A percentile compares a stretch with the other conserved stretches of the same genome.
Evolutionary conservation across 1,140 invertebrate species (phyloP).

Genomic region (Aphelinus atriplicis): DNA sequence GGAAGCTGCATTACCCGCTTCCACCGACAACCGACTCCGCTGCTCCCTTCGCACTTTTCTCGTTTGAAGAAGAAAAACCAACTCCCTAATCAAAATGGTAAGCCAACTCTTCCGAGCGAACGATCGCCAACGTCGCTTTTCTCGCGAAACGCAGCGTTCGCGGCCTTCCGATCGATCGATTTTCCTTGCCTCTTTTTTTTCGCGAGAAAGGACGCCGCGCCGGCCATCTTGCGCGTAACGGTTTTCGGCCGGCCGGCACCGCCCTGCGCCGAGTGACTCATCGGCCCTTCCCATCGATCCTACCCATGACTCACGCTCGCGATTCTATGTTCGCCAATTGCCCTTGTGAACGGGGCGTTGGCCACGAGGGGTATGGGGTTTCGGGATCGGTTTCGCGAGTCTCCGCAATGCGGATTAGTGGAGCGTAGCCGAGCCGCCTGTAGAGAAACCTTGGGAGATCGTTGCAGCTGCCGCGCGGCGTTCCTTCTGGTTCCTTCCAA

Average conservation of each 20-base stretch:
- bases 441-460: no score
- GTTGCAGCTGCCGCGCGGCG: no score
- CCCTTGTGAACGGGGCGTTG: no score
- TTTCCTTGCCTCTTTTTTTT: no score
- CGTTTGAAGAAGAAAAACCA: conserved; percentile 8
- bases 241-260: conserved; percentile 36
- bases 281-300: conserved; percentile 9
- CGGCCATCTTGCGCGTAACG: conserved; percentile 35
- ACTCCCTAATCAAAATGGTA: conserved; percentile 36
- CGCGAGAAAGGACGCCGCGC: background rate
- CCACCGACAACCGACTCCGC: conserved; percentile 45
- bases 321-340: no score
- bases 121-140: background rate
- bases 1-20: conserved; percentile 41
- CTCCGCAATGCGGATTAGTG: no score
- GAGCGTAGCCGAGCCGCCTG: no score
- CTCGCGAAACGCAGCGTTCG: background rate
- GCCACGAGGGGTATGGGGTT: no score
- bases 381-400: no score
- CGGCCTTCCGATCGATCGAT: no score
- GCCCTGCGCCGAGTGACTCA: conserved; percentile 37
- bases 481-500: no score
- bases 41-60: conserved; percentile 7
- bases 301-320: no score
- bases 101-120: background rate